Percentiles rank a stretch among this genome's conserved stretches.
phyloP scores from a whole-genome alignment of 1,140 invertebrate species.

The Macrobrachium rosenbergii region DNA sequence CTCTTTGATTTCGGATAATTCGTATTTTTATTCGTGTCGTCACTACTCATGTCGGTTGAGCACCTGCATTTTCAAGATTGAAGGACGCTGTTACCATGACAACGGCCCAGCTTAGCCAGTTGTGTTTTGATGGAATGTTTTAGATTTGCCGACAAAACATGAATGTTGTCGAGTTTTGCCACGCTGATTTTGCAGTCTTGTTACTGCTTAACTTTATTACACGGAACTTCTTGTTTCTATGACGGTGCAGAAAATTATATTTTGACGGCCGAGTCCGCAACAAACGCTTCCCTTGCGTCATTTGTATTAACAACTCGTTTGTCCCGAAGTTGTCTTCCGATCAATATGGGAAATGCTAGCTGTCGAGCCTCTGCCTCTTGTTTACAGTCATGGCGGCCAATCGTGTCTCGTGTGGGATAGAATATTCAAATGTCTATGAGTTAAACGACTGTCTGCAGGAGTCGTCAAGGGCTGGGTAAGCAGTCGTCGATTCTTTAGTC shows the following conservation, averaged over 20 bases:
- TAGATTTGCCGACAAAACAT: too few relatives aligned
- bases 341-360: conserved; percentile 46
- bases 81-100: conserved; percentile 3
- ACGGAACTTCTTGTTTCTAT: too few relatives aligned
- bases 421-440: conserved; percentile 71
- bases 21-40: background rate
- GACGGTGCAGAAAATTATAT: too few relatives aligned
- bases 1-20: conserved; percentile 35
- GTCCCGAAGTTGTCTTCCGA: background rate
- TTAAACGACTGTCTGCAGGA: conserved; percentile 69
- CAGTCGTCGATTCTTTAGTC: background rate
- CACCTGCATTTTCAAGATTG: background rate
- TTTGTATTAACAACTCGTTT: background rate
- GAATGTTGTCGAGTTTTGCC: too few relatives aligned
- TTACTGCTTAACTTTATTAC: too few relatives aligned
- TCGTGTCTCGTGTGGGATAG: conserved; percentile 73
- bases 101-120: background rate
- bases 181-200: too few relatives aligned
- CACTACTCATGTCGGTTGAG: background rate
- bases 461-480: conserved; percentile 68
- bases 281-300: too few relatives aligned
- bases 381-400: conserved; percentile 54
- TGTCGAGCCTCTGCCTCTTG: conserved; percentile 13
- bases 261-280: too few relatives aligned
- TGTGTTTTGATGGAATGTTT: background rate